phyloP scores from a whole-genome alignment of 1,140 invertebrate species.

The Metaphire vulgaris region DNA sequence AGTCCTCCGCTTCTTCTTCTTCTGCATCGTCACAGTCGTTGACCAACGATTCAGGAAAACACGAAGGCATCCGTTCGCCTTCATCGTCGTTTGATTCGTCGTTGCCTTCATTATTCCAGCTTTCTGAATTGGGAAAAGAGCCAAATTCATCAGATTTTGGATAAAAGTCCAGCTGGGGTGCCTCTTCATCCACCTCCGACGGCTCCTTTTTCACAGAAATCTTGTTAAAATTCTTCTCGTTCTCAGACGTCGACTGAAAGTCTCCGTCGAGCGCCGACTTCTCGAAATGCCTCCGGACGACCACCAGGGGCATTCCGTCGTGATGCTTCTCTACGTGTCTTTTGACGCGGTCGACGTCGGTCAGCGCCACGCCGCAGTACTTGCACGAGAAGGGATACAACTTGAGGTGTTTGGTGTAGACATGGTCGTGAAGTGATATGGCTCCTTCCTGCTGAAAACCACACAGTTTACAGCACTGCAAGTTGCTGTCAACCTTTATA shows the following conservation, averaged over 20 bases:
- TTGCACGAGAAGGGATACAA: slow-evolving; percentile 27
- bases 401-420: slow-evolving; percentile 20
- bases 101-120: not conserved
- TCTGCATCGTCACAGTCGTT: not conserved
- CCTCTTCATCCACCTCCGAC: not conserved
- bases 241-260: slow-evolving; percentile 3
- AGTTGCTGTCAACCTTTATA: slow-evolving; percentile 12
- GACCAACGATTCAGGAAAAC: not conserved
- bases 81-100: not conserved
- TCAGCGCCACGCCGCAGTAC: slow-evolving; percentile 21
- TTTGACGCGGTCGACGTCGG: slow-evolving; percentile 22
- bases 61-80: not conserved
- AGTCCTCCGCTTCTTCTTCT: not conserved
- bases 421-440: slow-evolving; percentile 19
- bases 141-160: not conserved
- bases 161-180: not conserved
- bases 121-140: not conserved
- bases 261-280: not conserved
- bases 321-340: slow-evolving; percentile 26
- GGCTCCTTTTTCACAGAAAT: not conserved
- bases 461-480: slow-evolving; percentile 21
- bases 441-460: slow-evolving; percentile 25
- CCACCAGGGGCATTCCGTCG: not conserved
- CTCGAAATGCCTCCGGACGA: slow-evolving; percentile 2
- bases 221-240: too few species aligned